phyloP scores from a whole-genome alignment of 2,113 vertebrate genomes.

The Candoia aspera region DNA sequence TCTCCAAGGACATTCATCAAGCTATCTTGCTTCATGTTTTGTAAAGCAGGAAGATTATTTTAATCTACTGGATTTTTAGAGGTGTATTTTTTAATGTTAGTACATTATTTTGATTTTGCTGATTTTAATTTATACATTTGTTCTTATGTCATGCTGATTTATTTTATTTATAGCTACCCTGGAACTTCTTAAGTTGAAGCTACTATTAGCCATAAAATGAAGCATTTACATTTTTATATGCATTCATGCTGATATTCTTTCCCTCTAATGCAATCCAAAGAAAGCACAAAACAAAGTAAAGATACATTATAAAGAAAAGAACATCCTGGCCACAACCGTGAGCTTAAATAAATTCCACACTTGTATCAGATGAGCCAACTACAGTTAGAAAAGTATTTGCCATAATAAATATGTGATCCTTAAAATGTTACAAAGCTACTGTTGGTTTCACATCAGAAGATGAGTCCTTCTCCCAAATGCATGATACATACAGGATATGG shows the following conservation, averaged over 20 bases:
- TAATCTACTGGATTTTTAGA: not conserved
- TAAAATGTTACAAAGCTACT: not conserved
- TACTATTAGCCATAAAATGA: not conserved
- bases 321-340: not conserved
- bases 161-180: not conserved
- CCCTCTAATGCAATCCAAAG: not conserved
- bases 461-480: not conserved
- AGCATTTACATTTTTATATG: not conserved
- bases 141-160: not conserved
- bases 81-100: not conserved
- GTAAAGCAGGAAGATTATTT: not conserved
- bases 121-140: not conserved
- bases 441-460: not conserved
- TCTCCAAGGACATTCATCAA: not conserved
- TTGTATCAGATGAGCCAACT: not conserved
- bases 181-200: not conserved
- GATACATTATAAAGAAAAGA: not conserved
- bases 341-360: not conserved
- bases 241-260: not conserved
- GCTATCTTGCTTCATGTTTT: not conserved
- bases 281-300: not conserved
- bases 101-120: not conserved
- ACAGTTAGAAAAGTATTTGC: not conserved
- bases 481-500: not conserved
- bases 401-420: not conserved